Percentiles rank a stretch among this genome's conserved stretches.
phyloP scores from a whole-genome alignment of 2,113 vertebrate genomes.

The Microcebus murinus region DNA sequence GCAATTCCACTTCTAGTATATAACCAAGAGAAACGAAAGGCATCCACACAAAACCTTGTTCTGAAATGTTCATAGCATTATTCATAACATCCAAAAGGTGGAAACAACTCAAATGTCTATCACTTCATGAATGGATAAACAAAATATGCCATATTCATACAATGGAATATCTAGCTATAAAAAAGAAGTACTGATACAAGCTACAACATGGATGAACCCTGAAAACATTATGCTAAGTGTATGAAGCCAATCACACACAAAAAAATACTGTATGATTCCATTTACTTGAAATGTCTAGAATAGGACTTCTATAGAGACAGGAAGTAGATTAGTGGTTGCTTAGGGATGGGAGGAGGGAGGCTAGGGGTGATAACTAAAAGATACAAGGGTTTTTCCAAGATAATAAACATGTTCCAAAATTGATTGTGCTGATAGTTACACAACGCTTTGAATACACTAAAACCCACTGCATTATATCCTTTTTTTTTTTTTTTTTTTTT shows the following conservation, averaged over 20 bases:
- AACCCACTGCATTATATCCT: background rate
- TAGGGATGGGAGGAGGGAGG: rapidly evolving
- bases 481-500: too few relatives aligned
- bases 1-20: background rate
- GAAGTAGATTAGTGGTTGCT: rapidly evolving
- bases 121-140: background rate
- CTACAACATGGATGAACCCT: rapidly evolving
- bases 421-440: rapidly evolving
- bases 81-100: too few relatives aligned
- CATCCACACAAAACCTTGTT: rapidly evolving
- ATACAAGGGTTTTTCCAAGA: background rate
- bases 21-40: background rate
- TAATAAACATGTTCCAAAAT: background rate
- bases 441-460: background rate
- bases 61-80: too few relatives aligned
- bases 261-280: rapidly evolving
- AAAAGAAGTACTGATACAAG: rapidly evolving
- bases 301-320: rapidly evolving
- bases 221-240: background rate
- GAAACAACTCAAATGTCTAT: background rate
- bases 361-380: too few relatives aligned
- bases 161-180: rapidly evolving
- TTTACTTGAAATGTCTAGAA: background rate
- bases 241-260: background rate
- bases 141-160: rapidly evolving